phyloP scores from a whole-genome alignment of 2,888 invertebrate genomes.

The Nesidiocoris tenuis region DNA sequence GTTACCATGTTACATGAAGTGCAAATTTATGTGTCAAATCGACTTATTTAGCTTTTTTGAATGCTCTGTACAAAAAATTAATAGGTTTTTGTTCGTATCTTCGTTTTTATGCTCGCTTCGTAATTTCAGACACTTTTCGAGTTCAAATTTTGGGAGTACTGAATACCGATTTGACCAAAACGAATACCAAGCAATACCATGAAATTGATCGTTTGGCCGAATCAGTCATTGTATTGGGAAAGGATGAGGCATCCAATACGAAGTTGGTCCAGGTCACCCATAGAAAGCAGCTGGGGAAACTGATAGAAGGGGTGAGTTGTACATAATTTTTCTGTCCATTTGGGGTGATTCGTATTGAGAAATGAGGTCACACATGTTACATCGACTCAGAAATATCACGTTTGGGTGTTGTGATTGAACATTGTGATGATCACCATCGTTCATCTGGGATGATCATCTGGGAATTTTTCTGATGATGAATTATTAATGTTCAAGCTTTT shows the following conservation, averaged over 20 bases:
- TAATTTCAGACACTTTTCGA: conserved; percentile 2
- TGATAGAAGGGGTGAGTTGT: conserved; percentile 5
- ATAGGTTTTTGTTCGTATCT: background rate
- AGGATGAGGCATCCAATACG: background rate
- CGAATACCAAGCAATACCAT: background rate
- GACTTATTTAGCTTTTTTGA: background rate
- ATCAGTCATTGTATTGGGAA: conserved; percentile 2
- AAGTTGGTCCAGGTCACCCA: conserved; percentile 2
- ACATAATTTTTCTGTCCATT: too few species aligned
- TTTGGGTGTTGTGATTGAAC: too few species aligned
- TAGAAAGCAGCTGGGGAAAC: conserved; percentile 26
- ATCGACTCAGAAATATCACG: too few species aligned
- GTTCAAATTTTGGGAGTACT: conserved; percentile 21
- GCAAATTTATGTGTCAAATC: background rate
- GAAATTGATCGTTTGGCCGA: conserved; percentile 27
- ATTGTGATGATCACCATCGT: too few species aligned
- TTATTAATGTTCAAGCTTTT: too few species aligned
- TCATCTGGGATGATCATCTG: too few species aligned
- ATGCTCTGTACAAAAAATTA: background rate
- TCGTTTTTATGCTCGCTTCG: too few species aligned
- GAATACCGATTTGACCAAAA: conserved; percentile 3
- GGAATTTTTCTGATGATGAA: too few species aligned
- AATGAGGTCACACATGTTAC: too few species aligned
- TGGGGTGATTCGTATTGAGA: too few species aligned
- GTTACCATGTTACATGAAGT: background rate